Base-by-base conservation (phyloP, 1,140 invertebrate species). In the Zophobas atratus region DNA sequence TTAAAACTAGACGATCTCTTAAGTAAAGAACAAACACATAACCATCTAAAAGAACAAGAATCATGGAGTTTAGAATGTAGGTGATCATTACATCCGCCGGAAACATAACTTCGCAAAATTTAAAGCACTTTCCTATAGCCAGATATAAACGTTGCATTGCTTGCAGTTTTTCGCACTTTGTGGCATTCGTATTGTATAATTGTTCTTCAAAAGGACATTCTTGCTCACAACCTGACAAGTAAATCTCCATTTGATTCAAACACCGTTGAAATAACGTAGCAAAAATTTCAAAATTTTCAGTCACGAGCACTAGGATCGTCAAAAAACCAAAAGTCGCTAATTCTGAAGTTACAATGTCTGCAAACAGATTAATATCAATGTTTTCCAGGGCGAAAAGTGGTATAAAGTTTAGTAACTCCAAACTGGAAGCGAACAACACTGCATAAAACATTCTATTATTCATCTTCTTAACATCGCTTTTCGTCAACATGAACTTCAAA, bases 41-140 rank as follows among this genome's bases (percentile, higher is more conserved):
- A 51, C 4, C 49, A 2, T 51, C 49, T 20, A 51, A 20, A 4
- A 51, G 49, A 2, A 51, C 4, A n/a, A 51, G 20, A 51, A 51
- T 51, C 49, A 51, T 20, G 4, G n/a, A n/a, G 4, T 51, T 51
- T 51, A 51, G 20, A 6, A 6, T 51, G 2, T 51, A 51, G 20
- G 3, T 2, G 49, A 51, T 51, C 49, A 51, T 51, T 2, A 20
- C 49, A 51, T 51, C 49, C 6, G n/a, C 6, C 3, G 49, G 49
- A 51, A 51, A 20, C 4, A 51, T 51, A n/a, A 51, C n/a, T 51
- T 51, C 49, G n/a, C n/a, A 51, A 20, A 51, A 51, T 51, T 51
- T 51, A 20, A 46, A 51, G 20, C 49, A n/a, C n/a, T 51, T 51
- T 20, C 49, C 4, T 51, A 51, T 51, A n/a, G 49, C 2, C 49